Base-by-base conservation (phyloP, 92 coral and sea anemone genomes). In the Anthopleura xanthogrammica region DNA sequence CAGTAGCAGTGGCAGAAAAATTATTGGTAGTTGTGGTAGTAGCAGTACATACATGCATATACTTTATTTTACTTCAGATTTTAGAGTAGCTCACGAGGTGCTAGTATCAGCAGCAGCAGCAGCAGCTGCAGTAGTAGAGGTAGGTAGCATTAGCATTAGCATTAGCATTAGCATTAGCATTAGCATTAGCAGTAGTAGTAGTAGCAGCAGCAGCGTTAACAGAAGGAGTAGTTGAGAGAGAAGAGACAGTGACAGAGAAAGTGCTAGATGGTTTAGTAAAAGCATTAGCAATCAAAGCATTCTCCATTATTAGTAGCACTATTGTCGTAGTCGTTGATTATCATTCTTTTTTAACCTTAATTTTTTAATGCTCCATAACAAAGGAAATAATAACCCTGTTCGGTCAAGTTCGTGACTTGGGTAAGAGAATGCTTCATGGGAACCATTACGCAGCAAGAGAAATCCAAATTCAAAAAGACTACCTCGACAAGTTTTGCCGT, bases 401-500 rank as follows among this genome's bases (percentile, higher is more conserved):
- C 56, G 93, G 95, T 48, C 87, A 78, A 48, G 98, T 95, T 36
- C 94, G 99, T 36, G 95, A 93, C 79, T 86, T 94, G 72, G 98
- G 98, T n/a, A 96, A 92, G 36, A 86, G 91, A 46, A 93, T 96
- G 94, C 94, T 94, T 12, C 97, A 92, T 62, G 98, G 94, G 41
- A 88, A 94, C 80, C 99, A 96, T 86, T 95, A 93, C 72, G 93
- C 98, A 2, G 87, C 97, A 8, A 82, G 82, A 65, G 93, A 90
- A 19, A 82, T 96, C 82, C 90, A 83, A 66, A 78, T 82, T 5
- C 89, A 88, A 71, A 96, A 94, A 83, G 95, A 93, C 54, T 82
- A 85, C 54, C 90, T 96, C 86, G 99, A 96, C 83, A 85, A 91
- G 57, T 90, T 90, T 58, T 96, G 98, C 77, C 94, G 98, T 43